These are phyloP conservation scores for Scalopus aquaticus DNA, from an alignment of 2,113 vertebrate species.

Conservation along the genomic window DNA sequence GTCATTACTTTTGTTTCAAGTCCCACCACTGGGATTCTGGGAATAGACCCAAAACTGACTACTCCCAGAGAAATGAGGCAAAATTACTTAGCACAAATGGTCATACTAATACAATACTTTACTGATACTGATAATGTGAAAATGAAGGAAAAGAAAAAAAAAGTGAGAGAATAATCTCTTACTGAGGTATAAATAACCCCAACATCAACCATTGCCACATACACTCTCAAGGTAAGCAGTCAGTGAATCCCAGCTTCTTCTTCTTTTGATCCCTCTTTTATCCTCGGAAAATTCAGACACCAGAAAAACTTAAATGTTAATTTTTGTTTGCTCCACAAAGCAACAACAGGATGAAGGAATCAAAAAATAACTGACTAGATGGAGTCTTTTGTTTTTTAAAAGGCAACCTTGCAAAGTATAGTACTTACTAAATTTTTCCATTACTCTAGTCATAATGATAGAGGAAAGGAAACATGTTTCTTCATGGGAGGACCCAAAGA, in stretches of 20 bases:
- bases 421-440: not conserved
- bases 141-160: not conserved
- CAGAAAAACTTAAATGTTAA: not conserved
- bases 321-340: constrained; percentile 24
- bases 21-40: not conserved
- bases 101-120: not conserved
- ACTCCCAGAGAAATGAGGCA: not conserved
- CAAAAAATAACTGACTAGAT: not conserved
- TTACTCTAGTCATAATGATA: not conserved
- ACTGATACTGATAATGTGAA: not conserved
- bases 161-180: not conserved
- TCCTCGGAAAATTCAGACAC: not conserved
- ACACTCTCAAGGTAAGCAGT: not conserved
- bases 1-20: not conserved
- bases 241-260: not conserved
- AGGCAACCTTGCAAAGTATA: not conserved
- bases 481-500: not conserved
- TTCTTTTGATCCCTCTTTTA: not conserved
- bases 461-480: not conserved
- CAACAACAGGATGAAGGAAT: not conserved
- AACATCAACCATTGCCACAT: not conserved
- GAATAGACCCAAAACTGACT: constrained; percentile 20
- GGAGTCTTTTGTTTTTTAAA: not conserved
- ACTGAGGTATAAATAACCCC: not conserved
- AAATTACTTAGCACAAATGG: constrained; percentile 9